Conservation (phyloP, 1,140 invertebrate species). For the silkworm (Bombyx mori) region DNA sequence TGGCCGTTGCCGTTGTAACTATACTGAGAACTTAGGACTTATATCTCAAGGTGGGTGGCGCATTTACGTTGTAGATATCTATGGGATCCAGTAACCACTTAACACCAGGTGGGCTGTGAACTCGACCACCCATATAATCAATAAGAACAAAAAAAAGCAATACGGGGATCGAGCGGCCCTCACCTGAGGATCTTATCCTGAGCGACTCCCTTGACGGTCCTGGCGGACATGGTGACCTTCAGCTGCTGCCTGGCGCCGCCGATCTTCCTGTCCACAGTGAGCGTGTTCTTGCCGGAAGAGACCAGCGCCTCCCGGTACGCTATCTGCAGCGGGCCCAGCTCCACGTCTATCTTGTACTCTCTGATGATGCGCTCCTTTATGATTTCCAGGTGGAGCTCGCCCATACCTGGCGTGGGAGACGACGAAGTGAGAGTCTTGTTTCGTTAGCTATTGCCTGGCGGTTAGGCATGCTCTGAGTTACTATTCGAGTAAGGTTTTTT, state of each 20-base stretch:
- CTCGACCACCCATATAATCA: too few relatives aligned
- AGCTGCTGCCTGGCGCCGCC: constrained; percentile 71
- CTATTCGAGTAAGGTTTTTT: too few relatives aligned
- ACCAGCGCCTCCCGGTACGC: constrained; percentile 89
- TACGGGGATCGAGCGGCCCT: background rate
- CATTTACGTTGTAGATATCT: too few relatives aligned
- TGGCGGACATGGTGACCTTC: constrained; percentile 73
- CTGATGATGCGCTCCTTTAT: constrained; percentile 88
- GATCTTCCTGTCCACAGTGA: constrained; percentile 78
- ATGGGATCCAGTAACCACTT: too few relatives aligned
- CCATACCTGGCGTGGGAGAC: constrained; percentile 80
- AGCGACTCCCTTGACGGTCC: constrained; percentile 43
- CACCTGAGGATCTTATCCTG: constrained; percentile 49
- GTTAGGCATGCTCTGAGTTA: too few relatives aligned
- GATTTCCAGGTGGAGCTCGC: constrained; percentile 96
- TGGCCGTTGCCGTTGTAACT: too few relatives aligned
- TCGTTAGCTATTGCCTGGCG: too few relatives aligned
- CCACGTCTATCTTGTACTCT: constrained; percentile 94
- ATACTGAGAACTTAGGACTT: too few relatives aligned
- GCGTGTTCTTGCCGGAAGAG: constrained; percentile 64
- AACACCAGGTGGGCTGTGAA: too few relatives aligned
- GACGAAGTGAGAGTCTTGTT: too few relatives aligned
- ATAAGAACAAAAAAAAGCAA: background rate
- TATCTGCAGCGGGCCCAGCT: constrained; percentile 95
- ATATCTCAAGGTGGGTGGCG: too few relatives aligned